These are phyloP conservation scores for Zophobas morio DNA, from an alignment of 1,140 invertebrate species.

Conservation along the genomic window DNA sequence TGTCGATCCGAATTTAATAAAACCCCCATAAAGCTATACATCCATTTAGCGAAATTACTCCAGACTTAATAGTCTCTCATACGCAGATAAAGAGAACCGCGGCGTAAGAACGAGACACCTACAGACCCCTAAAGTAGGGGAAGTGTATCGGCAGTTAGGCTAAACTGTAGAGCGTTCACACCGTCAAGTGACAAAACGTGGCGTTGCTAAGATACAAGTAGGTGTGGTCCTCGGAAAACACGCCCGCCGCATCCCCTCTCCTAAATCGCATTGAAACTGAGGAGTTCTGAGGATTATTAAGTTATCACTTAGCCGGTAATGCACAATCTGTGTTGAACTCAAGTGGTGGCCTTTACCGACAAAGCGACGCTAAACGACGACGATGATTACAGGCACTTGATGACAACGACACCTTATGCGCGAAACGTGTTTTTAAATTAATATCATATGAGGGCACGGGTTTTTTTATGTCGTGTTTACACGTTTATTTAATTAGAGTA, in stretches of 20 bases:
- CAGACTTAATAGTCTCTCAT: slow-evolving; percentile 39
- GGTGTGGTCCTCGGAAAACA: slow-evolving; percentile 34
- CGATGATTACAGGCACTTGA: slow-evolving; percentile 47
- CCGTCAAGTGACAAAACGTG: slow-evolving; percentile 52
- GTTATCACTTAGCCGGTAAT: slow-evolving; percentile 51
- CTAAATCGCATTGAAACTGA: slow-evolving; percentile 22
- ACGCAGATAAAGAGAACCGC: not conserved
- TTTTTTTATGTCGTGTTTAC: slow-evolving; percentile 33
- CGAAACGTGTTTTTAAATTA: slow-evolving; percentile 44
- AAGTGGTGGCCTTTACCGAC: slow-evolving; percentile 45
- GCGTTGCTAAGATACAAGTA: slow-evolving; percentile 55
- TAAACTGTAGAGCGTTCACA: slow-evolving; percentile 51
- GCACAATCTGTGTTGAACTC: slow-evolving; percentile 49
- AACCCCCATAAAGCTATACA: slow-evolving; percentile 46
- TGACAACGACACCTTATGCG: slow-evolving; percentile 43
- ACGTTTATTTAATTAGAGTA: slow-evolving; percentile 32
- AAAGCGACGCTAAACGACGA: slow-evolving; percentile 48
- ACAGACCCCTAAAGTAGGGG: slow-evolving; percentile 29
- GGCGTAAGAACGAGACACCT: slow-evolving; percentile 11
- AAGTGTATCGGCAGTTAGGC: slow-evolving; percentile 49
- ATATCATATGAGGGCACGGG: slow-evolving; percentile 14
- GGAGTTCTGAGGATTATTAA: slow-evolving; percentile 51
- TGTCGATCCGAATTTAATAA: slow-evolving; percentile 41
- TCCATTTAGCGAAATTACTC: slow-evolving; percentile 47
- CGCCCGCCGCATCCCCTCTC: slow-evolving; percentile 33